Evolutionary conservation across 1,140 invertebrate genomes (phyloP).

Genomic region (Dendrolimus kikuchii): DNA sequence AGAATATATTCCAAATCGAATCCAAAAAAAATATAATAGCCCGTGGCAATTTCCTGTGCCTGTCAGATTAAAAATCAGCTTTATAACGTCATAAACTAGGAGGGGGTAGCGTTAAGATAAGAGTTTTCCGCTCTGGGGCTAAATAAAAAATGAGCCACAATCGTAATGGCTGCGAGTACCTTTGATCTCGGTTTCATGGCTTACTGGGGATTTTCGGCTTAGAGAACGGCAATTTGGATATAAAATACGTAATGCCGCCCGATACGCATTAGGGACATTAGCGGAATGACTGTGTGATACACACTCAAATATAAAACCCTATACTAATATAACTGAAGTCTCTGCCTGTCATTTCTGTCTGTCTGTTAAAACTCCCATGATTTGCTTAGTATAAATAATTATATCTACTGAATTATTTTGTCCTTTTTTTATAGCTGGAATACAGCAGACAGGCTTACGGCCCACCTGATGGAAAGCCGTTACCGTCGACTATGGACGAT

Average conservation of each 20-base stretch:
- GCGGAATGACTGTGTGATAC: constrained; percentile 43
- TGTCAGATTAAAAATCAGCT: constrained; percentile 70
- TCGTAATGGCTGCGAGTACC: constrained; percentile 57
- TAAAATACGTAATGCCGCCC: constrained; percentile 59
- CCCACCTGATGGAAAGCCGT: too few species aligned
- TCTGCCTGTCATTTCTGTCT: too few species aligned
- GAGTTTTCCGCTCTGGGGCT: constrained; percentile 41
- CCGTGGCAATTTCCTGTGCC: constrained; percentile 34
- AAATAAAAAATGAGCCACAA: constrained; percentile 72
- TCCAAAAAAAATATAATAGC: constrained; percentile 16
- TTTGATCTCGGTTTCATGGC: constrained; percentile 69
- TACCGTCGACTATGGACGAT: too few species aligned
- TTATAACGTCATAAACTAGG: constrained; percentile 70
- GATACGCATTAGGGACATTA: constrained; percentile 64
- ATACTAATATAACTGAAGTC: too few species aligned
- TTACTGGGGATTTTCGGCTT: constrained; percentile 61
- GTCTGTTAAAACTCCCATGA: too few species aligned
- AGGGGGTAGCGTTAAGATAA: constrained; percentile 60
- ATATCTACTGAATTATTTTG: too few species aligned
- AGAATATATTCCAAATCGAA: background rate
- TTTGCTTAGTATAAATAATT: too few species aligned
- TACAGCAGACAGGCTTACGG: too few species aligned
- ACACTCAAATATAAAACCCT: background rate
- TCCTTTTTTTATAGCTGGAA: too few species aligned
- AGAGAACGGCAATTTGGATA: constrained; percentile 60